phyloP scores from a whole-genome alignment of 2,113 vertebrate species.

The rat (Rattus norvegicus) region DNA sequence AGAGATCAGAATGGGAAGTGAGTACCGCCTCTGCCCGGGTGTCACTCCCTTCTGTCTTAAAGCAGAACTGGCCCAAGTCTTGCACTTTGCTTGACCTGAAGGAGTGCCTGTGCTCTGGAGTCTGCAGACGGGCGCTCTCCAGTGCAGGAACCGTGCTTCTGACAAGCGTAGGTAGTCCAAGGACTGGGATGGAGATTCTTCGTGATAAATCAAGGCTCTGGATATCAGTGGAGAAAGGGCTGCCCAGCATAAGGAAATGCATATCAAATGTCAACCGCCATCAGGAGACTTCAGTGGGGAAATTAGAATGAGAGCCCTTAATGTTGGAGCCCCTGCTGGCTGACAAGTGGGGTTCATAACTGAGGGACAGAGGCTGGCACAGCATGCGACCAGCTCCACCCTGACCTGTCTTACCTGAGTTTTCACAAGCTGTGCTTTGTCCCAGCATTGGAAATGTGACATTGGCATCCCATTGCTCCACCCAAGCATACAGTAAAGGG shows the following conservation, averaged over 20 bases:
- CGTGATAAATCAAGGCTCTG: neutral
- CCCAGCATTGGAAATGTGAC: neutral
- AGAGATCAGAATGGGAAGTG: neutral
- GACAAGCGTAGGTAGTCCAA: neutral
- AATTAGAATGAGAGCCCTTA: neutral
- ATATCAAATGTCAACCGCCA: fast-evolving
- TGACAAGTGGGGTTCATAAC: too few species aligned
- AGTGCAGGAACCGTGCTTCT: neutral
- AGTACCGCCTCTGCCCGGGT: neutral
- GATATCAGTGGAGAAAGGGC: neutral
- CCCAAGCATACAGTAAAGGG: neutral
- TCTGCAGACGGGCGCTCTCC: neutral
- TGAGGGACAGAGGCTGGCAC: neutral
- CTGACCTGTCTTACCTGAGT: neutral
- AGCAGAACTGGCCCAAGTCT: neutral
- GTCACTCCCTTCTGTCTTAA: neutral
- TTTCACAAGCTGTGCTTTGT: neutral
- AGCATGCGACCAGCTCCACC: too few species aligned
- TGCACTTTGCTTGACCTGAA: neutral
- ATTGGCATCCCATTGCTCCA: neutral
- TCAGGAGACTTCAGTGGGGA: neutral
- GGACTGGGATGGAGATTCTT: neutral
- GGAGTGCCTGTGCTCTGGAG: neutral
- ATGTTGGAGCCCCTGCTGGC: neutral
- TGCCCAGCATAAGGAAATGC: fast-evolving